Evolutionary conservation across 1,140 invertebrate species (phyloP).

Genomic region (Heliconius eleuchia): DNA sequence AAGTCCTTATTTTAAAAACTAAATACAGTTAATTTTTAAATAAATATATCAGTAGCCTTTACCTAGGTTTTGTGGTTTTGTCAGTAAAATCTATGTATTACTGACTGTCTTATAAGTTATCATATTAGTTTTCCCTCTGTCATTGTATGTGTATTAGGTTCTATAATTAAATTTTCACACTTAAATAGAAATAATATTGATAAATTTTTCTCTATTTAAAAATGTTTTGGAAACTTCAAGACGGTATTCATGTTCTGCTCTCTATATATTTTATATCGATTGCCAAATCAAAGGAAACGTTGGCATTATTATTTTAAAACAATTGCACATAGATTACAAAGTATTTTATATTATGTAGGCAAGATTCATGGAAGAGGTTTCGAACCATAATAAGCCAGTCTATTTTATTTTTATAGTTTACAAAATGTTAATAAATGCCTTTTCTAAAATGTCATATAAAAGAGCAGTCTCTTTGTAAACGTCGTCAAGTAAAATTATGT

Average conservation of each 20-base stretch:
- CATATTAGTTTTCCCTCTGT: too few relatives aligned
- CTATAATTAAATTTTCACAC: too few relatives aligned
- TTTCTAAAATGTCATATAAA: constrained; percentile 1
- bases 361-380: neutral
- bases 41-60: too few relatives aligned
- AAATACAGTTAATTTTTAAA: too few relatives aligned
- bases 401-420: neutral
- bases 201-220: too few relatives aligned
- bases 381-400: neutral
- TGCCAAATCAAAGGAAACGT: neutral
- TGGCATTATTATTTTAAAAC: neutral
- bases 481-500: constrained; percentile 33
- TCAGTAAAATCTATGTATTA: too few relatives aligned
- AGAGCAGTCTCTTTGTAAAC: constrained; percentile 13
- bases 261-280: neutral
- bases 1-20: too few relatives aligned
- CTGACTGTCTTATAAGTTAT: too few relatives aligned
- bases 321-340: neutral
- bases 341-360: neutral
- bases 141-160: too few relatives aligned
- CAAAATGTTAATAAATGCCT: neutral
- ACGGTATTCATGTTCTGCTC: neutral
- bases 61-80: too few relatives aligned
- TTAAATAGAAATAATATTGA: too few relatives aligned
- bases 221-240: neutral